Evolutionary conservation across 2,888 invertebrate genomes (phyloP).

Genomic region (Heliconius cydno): DNA sequence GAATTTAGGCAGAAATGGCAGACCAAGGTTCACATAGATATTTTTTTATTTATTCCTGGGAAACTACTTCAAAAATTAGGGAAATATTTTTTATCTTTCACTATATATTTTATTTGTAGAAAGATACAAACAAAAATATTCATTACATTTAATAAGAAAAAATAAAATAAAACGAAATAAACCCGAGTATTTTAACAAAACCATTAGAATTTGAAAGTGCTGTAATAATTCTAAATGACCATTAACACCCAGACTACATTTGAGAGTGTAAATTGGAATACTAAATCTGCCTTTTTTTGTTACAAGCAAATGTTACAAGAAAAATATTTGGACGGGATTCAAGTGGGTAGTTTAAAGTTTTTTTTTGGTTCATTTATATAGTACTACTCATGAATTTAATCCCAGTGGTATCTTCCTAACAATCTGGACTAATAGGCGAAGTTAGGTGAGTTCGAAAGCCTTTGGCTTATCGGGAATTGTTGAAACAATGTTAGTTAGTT

Average conservation of each 20-base stretch:
- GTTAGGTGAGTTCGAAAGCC: slow-evolving; percentile 44
- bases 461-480: slow-evolving; percentile 44
- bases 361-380: slow-evolving; percentile 49
- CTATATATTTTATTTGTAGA: background rate
- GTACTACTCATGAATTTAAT: slow-evolving; percentile 48
- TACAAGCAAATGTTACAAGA: slow-evolving; percentile 41
- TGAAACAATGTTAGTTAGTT: slow-evolving; percentile 32
- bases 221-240: slow-evolving; percentile 30
- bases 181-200: slow-evolving; percentile 18
- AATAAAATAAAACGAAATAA: slow-evolving; percentile 1
- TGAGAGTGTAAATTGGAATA: slow-evolving; percentile 39
- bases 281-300: slow-evolving; percentile 28
- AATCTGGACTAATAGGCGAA: slow-evolving; percentile 49
- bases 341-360: slow-evolving; percentile 48
- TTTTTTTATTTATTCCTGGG: too few species aligned
- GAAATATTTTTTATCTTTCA: too few species aligned
- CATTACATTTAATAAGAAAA: background rate
- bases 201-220: slow-evolving; percentile 23
- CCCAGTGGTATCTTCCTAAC: slow-evolving; percentile 48
- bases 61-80: too few species aligned
- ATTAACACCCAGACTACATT: slow-evolving; percentile 33
- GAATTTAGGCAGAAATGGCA: too few species aligned
- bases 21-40: too few species aligned
- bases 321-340: slow-evolving; percentile 49
- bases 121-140: background rate